Base-by-base conservation (phyloP, 2,113 vertebrate species). In the Macquaria ambigua region DNA sequence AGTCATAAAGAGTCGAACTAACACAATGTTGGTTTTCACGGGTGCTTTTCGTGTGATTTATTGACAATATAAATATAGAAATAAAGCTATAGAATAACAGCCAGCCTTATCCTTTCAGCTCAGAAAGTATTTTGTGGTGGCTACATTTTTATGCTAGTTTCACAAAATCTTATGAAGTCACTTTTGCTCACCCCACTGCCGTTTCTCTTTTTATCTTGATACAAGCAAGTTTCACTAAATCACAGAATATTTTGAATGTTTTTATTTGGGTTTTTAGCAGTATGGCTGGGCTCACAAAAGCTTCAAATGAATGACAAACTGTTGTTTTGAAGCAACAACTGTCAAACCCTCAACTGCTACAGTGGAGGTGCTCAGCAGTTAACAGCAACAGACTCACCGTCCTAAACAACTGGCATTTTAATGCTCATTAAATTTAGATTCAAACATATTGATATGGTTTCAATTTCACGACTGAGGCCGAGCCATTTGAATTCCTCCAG, bases 361-460 rank as follows among this genome's bases (percentile, higher is more conserved):
- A 31, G 15, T 18, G 23, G 11, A 39, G 12, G 3, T 53, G 14
- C 46, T 25, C 15, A 58, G 48, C 14, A 6, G 11, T 15, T 25
- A 10, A 31, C 9, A 53, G 3, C 23, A 55, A 39, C 4, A 72
- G 12, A 55, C 34, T 43, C 70, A 18, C 34, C 18, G 23, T 23
- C 52, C 31, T 6, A 10, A 56, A 63, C 9, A 58, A 48, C 21
- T 28, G 11, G 3, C n/a, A 9, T 23, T 43, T n/a, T 41, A 58
- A 21, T 62, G 28, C n/a, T 15, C 9, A 5, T 76, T 67, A 48
- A 55, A 37, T 77, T 53, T 64, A 67, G 25, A 66, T 41, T 15
- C 7, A 12, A 37, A 59, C n/a, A 59, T n/a, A 67, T 31, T 83
- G 67, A 48, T 34, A 55, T 15, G 39, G 21, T 77, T 50, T 79